Base-by-base conservation (phyloP, 2,113 vertebrate species). In the Coptodon rendalli region DNA sequence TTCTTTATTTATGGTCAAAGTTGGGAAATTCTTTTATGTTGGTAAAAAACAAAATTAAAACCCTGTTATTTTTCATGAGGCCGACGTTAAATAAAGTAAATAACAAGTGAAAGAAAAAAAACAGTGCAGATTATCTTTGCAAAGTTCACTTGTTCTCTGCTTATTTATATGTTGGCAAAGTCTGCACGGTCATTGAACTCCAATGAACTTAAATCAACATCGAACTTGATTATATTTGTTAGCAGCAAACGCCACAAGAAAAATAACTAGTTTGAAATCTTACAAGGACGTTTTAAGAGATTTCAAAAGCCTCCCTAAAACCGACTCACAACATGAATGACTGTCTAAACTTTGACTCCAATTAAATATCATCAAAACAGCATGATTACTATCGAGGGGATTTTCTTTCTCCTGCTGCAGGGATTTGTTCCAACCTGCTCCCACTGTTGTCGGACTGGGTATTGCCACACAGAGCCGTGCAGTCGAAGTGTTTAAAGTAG, bases 341-440 rank as follows among this genome's bases (percentile, higher is more conserved):
- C 86, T 66, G 22, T 87, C 38, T 86, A 86, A 87, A 92, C 91
- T 91, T 86, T 94, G 84, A 83, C 87, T 91, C 19, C 85, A 85
- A 91, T 92, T 93, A 89, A 71, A 80, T 87, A 24, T 81, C 16
- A 86, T 92, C 85, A 71, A 78, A 87, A 84, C 84, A 31, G 4
- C 66, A n/a, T 89, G 81, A 89, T 89, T 90, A 81, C 86, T 57
- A 10, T 76, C 7, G 13, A 86, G 82, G 90, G 94, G 90, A 83
- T 90, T 93, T 93, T 90, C 87, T 80, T 68, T 68, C 43, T 52
- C 14, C 17, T 9, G 79, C 54, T 54, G 85, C 68, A 27, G 86
- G 2, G 83, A 87, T 86, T 87, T 89, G 91, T 93, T 87, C 43
- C 57, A 40, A 87, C 93, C 82, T 89, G 94, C 85, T 90, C 40